Evolutionary conservation across 2,888 invertebrate species (phyloP).

Genomic region (Tinea trinotella): DNA sequence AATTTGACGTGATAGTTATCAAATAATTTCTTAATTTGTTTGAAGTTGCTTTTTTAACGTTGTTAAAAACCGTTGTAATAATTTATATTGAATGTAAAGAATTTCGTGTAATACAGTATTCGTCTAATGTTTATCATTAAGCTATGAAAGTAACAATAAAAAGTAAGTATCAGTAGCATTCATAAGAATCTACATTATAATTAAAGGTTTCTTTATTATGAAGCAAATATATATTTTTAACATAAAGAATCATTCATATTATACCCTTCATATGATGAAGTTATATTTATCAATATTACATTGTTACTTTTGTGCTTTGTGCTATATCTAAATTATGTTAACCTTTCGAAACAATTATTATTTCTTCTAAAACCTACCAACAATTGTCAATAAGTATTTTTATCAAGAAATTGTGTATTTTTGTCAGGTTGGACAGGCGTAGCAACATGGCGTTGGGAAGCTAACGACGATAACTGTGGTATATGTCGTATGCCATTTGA

Average conservation of each 20-base stretch:
- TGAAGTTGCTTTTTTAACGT: too few species aligned
- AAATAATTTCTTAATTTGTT: too few species aligned
- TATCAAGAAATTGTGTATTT: too few species aligned
- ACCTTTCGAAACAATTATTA: not conserved
- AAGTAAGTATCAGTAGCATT: constrained; percentile 52
- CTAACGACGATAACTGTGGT: constrained; percentile 98
- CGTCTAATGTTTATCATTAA: too few species aligned
- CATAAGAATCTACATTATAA: too few species aligned
- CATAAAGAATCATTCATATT: not conserved
- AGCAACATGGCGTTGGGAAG: constrained; percentile 99
- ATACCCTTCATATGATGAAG: too few species aligned
- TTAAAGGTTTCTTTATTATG: too few species aligned
- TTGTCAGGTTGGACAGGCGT: constrained; percentile 90
- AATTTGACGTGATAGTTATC: too few species aligned
- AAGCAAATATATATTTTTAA: too few species aligned
- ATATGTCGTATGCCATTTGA: constrained; percentile 99
- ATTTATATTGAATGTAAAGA: not conserved
- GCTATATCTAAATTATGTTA: not conserved
- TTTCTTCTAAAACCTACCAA: not conserved
- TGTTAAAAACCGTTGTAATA: too few species aligned
- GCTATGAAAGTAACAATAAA: constrained; percentile 76
- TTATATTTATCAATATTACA: not conserved
- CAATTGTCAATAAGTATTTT: too few species aligned
- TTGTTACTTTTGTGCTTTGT: not conserved
- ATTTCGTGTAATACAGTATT: not conserved